Evolutionary conservation across 1,140 invertebrate genomes (phyloP), one percentile per base, ranked within the genome.

Genomic region (Neodiprion lecontei): DNA sequence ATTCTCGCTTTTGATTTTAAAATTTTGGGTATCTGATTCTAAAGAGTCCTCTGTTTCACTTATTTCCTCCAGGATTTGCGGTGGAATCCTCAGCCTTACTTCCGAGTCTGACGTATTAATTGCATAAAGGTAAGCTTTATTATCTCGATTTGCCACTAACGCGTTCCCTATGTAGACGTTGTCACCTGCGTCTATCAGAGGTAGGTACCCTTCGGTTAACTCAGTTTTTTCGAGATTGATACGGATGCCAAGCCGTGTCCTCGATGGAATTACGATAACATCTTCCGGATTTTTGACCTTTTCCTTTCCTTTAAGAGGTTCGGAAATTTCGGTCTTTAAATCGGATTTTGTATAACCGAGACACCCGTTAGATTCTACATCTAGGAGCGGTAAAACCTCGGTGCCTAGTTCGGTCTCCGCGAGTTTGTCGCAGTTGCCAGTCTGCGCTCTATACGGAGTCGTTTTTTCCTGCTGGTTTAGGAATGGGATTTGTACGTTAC

Each of bases 51-150:
- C 5, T 40, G 28, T 3, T 12, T 12, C n/a, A 8, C 1, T 61
- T 12, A 61, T n/a, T 11, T 61, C 53, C 7, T 61, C 53, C 2
- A 61, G 53, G 10, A 11, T 11, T 61, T 61, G 53, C 10, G 53
- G 8, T 2, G 75, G 70, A 69, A 72, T 72, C 1, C 17, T 40
- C 48, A 75, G 70, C 67, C 17, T 23, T 21, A 72, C 48, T 17
- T 71, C 48, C 47, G 53, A 49, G 1, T 72, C 71, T 5, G 66
- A 69, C 10, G 71, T 75, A 50, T 75, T 75, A 17, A 72, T 50
- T 3, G 74, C 17, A 17, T 17, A 17, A 0, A 17, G 17, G 17
- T 17, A 17, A 0, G 17, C 75, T n/a, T 69, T 65, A 11, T 50
- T 67, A 11, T 70, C 47, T 49, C 14, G 68, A 0, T 61, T 17